phyloP scores from a whole-genome alignment of 2,888 invertebrate genomes.

The Phorcus lineatus region DNA sequence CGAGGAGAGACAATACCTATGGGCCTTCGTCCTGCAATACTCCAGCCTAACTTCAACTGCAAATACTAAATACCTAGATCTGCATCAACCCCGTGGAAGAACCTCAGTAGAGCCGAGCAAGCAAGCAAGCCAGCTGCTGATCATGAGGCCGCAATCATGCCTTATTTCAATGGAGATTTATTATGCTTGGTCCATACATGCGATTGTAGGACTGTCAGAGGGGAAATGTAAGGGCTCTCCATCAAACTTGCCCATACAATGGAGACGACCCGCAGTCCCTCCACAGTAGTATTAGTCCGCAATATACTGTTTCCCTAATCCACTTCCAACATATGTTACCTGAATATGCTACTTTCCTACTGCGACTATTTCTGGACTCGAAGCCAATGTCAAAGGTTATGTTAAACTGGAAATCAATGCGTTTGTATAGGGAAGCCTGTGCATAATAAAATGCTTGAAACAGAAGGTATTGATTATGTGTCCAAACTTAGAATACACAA shows the following conservation, averaged over 20 bases:
- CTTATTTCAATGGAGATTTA: slow-evolving; percentile 21
- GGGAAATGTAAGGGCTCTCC: background rate
- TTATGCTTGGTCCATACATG: background rate
- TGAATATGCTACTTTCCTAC: background rate
- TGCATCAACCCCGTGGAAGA: background rate
- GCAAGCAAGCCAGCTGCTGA: too few relatives aligned
- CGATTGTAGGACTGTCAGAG: background rate
- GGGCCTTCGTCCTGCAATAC: background rate
- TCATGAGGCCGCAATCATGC: background rate
- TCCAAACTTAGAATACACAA: too few relatives aligned
- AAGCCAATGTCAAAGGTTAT: too few relatives aligned
- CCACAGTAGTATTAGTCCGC: background rate
- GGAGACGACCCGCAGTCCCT: background rate
- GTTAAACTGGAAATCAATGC: too few relatives aligned
- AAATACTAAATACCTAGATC: slow-evolving; percentile 19
- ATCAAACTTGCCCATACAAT: background rate
- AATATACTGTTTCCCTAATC: background rate
- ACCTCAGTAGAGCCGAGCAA: too few relatives aligned
- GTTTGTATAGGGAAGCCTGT: too few relatives aligned
- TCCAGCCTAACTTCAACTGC: background rate
- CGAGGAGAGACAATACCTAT: background rate
- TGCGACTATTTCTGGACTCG: too few relatives aligned
- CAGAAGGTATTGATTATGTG: too few relatives aligned
- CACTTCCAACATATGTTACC: background rate
- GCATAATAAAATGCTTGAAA: too few relatives aligned